A percentile compares a stretch with the other conserved stretches of the same genome.
phyloP scores from a whole-genome alignment of 2,888 invertebrate species.

The Micoletzkya japonica region DNA sequence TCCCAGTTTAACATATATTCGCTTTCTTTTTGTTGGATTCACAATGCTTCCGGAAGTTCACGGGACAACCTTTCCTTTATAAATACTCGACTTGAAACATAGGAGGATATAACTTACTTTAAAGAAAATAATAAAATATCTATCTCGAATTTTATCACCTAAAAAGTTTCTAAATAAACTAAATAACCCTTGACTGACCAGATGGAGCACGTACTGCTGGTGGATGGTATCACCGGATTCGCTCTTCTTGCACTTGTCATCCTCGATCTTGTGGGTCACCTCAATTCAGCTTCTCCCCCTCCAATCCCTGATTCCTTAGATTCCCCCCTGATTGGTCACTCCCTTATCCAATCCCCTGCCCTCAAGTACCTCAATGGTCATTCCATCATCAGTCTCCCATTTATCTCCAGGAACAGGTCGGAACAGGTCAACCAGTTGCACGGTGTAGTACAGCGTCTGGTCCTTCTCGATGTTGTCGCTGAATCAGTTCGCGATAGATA shows the following conservation, averaged over 20 bases:
- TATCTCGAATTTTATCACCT: too few species aligned
- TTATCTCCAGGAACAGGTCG: slow-evolving; percentile 59
- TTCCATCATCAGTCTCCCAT: slow-evolving; percentile 61
- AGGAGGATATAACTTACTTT: too few species aligned
- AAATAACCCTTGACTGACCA: slow-evolving; percentile 41
- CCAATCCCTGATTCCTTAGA: neutral
- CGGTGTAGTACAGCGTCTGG: slow-evolving; percentile 61
- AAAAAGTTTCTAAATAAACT: neutral
- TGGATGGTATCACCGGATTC: slow-evolving; percentile 58
- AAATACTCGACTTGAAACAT: too few species aligned
- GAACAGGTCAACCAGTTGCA: slow-evolving; percentile 61
- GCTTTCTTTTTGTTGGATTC: neutral
- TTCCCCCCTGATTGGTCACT: neutral
- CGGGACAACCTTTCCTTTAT: too few species aligned
- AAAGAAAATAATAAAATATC: too few species aligned
- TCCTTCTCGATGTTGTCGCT: slow-evolving; percentile 56
- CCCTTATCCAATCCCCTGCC: slow-evolving; percentile 25
- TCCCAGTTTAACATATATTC: too few species aligned
- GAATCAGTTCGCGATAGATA: neutral
- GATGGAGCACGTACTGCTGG: slow-evolving; percentile 58
- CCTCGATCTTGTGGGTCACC: slow-evolving; percentile 47
- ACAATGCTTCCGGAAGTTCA: neutral
- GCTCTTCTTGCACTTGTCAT: slow-evolving; percentile 45
- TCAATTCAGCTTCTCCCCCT: slow-evolving; percentile 7
- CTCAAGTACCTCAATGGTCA: slow-evolving; percentile 44